Base-by-base conservation (phyloP, 92 coral and sea anemone species). In the Zoanthus solanderi region DNA sequence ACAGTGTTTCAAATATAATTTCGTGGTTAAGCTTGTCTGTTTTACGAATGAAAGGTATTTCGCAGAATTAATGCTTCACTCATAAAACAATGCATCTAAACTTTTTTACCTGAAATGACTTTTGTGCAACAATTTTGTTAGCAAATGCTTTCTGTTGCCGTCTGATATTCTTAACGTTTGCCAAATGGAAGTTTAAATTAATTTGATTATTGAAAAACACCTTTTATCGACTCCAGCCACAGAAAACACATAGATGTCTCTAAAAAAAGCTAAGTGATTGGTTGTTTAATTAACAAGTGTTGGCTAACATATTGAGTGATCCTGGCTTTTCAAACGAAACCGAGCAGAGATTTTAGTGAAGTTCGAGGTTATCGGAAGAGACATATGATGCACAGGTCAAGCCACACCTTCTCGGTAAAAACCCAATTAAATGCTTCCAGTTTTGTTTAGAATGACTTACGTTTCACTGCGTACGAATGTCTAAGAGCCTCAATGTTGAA, bases 401-500 rank as follows among this genome's bases (percentile, higher is more conserved):
- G 84, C 75, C 85, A 66, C 85, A 65, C 85, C 85, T 30, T 53
- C 47, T 53, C 47, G 67, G 67, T 52, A 75, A 53, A 77, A 69
- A 5, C n/a, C 66, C 31, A 77, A 77, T 77, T 53, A 48, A 42
- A 54, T 23, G 7, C 75, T 69, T 69, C 31, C 34, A 2, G 16
- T 63, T 52, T 11, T 29, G 84, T 67, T 28, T 81, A 60, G 7
- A 45, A 14, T 66, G 85, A 75, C 37, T 81, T 81, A 37, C 23
- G 63, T 66, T 81, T 81, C 85, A 81, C 5, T 52, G 10, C 31
- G 29, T 17, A 63, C 29, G 3, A 60, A 16, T 7, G 17, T 6
- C 28, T n/a, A 60, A 45, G 15, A 28, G 83, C 37, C 42, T 29
- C 84, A 60, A 34, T 79, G 16, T n/a, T 42, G 37, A 15, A 61